Conservation (phyloP, 2,888 invertebrate species). For the Stenichneumon culpator region DNA sequence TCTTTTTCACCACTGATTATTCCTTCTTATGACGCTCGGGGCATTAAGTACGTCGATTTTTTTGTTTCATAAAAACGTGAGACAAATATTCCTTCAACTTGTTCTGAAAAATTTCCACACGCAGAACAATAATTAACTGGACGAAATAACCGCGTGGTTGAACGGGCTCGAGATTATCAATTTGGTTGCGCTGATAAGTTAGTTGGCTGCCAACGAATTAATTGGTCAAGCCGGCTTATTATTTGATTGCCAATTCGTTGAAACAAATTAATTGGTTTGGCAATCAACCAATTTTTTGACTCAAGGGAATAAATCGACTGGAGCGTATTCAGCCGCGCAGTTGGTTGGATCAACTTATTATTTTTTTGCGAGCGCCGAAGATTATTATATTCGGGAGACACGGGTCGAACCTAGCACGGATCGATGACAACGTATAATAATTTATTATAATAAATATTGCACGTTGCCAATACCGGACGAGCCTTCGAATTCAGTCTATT, state of each 20-base stretch:
- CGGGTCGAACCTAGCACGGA: background rate
- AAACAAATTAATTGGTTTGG: background rate
- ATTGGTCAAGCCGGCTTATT: background rate
- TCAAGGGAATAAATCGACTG: no score
- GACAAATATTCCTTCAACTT: background rate
- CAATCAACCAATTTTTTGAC: no score
- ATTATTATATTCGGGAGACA: background rate
- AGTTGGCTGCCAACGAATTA: background rate
- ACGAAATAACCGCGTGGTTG: background rate
- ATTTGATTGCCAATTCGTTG: background rate
- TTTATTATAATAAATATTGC: background rate
- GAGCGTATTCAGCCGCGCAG: background rate
- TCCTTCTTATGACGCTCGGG: background rate
- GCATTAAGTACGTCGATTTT: background rate
- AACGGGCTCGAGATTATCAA: background rate
- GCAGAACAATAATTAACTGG: background rate
- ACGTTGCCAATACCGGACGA: background rate
- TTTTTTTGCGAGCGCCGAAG: background rate
- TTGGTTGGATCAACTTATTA: background rate
- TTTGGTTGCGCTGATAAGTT: background rate
- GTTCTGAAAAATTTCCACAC: background rate
- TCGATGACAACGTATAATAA: background rate
- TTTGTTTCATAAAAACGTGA: background rate
- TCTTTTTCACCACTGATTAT: conserved; percentile 20
- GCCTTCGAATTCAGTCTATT: background rate